Evolutionary conservation across 2,113 vertebrate species (phyloP).

Genomic region (Bubo blakistoni): DNA sequence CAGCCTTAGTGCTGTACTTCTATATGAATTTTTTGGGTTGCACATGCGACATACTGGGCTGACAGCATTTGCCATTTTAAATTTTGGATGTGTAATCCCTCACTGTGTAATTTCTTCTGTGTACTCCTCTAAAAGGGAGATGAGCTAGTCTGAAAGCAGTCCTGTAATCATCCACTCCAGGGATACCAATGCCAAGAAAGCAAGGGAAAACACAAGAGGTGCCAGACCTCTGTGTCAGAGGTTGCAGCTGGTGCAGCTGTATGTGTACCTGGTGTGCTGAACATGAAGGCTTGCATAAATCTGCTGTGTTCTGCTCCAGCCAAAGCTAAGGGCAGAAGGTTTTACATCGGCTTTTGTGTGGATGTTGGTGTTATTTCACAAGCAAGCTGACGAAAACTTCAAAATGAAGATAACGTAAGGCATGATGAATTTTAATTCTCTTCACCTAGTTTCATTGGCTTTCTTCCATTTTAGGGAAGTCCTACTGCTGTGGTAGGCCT

Average conservation of each 20-base stretch:
- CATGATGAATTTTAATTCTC: not conserved
- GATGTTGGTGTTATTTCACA: not conserved
- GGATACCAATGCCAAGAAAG: not conserved
- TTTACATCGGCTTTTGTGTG: not conserved
- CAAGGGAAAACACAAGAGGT: not conserved
- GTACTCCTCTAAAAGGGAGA: not conserved
- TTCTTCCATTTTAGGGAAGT: not conserved
- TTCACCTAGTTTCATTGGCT: not conserved
- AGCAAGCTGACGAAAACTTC: not conserved
- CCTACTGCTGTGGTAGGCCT: not conserved
- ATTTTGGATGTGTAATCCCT: not conserved
- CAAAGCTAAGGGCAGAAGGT: not conserved
- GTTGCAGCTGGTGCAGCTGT: not conserved
- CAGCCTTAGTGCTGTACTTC: not conserved
- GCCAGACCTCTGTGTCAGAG: not conserved
- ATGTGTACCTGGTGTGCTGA: rapidly evolving
- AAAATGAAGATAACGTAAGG: not conserved
- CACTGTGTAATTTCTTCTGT: not conserved
- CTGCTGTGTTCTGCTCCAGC: not conserved
- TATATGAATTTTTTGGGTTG: not conserved
- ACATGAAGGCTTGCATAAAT: not conserved
- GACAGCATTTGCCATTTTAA: not conserved
- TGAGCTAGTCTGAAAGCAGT: not conserved
- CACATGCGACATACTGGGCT: not conserved
- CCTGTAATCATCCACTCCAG: not conserved